Evolutionary conservation across 2,113 vertebrate genomes (phyloP), one percentile per base, ranked within the genome.

Genomic region (Gnathonemus longibarbis): DNA sequence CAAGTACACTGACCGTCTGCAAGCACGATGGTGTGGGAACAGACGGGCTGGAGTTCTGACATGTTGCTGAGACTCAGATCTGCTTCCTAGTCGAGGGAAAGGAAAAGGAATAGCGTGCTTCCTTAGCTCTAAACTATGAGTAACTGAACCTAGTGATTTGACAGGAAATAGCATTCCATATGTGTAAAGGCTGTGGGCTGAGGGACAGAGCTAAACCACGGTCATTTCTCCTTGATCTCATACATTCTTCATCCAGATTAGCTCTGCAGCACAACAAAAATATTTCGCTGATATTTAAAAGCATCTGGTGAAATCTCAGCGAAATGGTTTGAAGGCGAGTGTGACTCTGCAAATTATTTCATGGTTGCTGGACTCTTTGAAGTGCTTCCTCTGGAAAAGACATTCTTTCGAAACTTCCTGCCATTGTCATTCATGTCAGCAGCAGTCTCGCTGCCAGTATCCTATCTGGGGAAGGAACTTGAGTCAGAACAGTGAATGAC

Each of bases 341-440:
- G 87, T 45, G 49, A 53, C 48, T 50, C 19, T 87, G 39, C 53
- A 62, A 84, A 45, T 84, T 88, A 35, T 88, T 88, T 62, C 27
- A 53, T 19, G 24, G 9, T 62, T n/a, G 56, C 52, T 45, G 87
- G 53, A 88, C 42, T n/a, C 49, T 85, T 21, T 62, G 50, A 84
- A 89, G 50, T 80, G 56, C 35, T 45, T 89, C 89, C 89, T 89
- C 80, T 84, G 77, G 89, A 85, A 85, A n/a, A n/a, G 35, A 85
- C 53, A 85, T 62, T 56, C 39, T 42, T 42, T 85, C 35, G 45
- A 85, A 45, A 49, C 56, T 89, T 89, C 89, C 89, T 85, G 50
- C 50, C 31, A 89, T 89, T 89, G 89, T 89, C 39, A 53, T 53
- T 53, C 74, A 53, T 89, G 53, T 62, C 77, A 89, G 77, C 49